Conservation (phyloP, 2,888 invertebrate genomes). For the Nipponacmea schrenckii region DNA sequence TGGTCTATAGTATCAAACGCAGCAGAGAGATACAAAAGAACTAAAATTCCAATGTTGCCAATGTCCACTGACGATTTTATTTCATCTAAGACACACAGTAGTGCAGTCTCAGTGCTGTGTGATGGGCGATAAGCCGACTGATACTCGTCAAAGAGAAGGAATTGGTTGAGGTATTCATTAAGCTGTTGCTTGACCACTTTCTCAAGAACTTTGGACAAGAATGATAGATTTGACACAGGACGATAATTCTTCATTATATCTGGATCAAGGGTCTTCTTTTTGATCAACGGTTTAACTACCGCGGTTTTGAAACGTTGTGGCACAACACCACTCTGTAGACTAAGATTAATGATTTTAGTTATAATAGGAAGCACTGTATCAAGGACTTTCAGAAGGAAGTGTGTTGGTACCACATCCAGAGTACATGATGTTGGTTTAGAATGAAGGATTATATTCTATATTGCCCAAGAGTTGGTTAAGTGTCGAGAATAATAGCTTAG, state of each 20-base stretch:
- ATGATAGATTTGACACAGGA: background rate
- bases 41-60: too few species aligned
- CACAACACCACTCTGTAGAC: background rate
- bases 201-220: background rate
- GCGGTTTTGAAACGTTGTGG: background rate
- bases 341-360: background rate
- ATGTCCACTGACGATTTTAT: too few species aligned
- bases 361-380: background rate
- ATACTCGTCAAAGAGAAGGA: background rate
- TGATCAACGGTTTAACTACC: background rate
- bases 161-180: background rate
- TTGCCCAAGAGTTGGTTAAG: background rate
- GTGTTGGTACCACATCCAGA: background rate
- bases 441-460: background rate
- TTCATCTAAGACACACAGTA: background rate
- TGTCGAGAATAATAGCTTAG: background rate
- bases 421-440: background rate
- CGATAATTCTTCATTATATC: background rate
- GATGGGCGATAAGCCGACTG: background rate
- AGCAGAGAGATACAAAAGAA: too few species aligned
- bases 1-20: too few species aligned
- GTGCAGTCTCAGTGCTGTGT: background rate
- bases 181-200: background rate
- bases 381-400: background rate
- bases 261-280: background rate